Evolutionary conservation across 2,113 vertebrate genomes (phyloP), one percentile per base, ranked within the genome.

Genomic region (Monopterus albus): DNA sequence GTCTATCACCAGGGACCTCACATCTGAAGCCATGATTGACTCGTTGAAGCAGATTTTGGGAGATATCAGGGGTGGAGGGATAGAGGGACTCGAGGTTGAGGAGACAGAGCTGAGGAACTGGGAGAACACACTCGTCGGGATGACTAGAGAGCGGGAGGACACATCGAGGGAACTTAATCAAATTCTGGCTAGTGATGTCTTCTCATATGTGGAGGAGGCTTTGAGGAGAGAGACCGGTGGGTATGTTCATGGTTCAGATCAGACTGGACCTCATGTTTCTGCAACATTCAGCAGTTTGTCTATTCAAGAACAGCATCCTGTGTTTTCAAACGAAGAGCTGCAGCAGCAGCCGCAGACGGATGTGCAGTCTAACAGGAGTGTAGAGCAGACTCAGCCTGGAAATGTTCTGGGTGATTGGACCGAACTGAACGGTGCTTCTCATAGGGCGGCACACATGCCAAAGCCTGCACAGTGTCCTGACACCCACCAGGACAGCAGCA

Each of bases 181-280:
- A 51, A 83, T 84, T 11, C 72, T 70, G 0, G 88, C 75, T 17
- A 79, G 76, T 0, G 58, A 83, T 52, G 75, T 85, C 33, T 43
- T 89, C 15, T 71, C 87, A 1, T 91, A 29, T 0, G 62, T 81
- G 57, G 90, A 93, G 64, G 90, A 91, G 51, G 82, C 82, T 55
- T 64, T 84, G 40, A 39, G 12, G 53, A 80, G 42, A 5, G 80
- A 78, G 59, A 33, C 18, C 0, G 42, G 60, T 0, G 66, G 35
- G 4, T 7, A 1, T 1, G 15, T 53, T 10, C 63, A 36, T 18
- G n/a, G 15, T 5, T 28, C 36, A 1, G 40, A 39, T 35, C 64
- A 25, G 18, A 25, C 33, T 9, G 31, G 21, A 3, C 1, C 17
- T 45, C 28, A 15, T 1, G 20, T 12, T 6, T 4, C 62, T 6